Percentiles rank a stretch among this genome's conserved stretches.
Conservation (phyloP, 2,888 invertebrate genomes). For the Deilephila porcellus region DNA sequence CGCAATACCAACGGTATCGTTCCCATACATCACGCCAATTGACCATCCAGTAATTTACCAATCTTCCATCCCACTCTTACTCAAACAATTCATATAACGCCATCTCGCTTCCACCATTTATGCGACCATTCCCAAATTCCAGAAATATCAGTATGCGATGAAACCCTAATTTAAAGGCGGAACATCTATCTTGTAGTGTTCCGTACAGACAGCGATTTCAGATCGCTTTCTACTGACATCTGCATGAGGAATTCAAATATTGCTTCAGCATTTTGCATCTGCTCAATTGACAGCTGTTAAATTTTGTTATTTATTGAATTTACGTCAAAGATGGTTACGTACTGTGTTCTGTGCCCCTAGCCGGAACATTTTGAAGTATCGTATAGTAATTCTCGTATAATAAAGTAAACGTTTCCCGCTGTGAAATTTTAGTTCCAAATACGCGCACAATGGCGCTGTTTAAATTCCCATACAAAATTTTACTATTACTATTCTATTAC, state of each 20-base stretch:
- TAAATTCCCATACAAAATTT: no score
- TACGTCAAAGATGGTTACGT: no score
- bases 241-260: conserved; percentile 11
- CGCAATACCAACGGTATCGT: background rate
- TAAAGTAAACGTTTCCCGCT: no score
- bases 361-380: no score
- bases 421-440: no score
- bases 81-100: background rate
- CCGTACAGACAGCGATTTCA: conserved; percentile 29
- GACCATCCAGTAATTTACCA: conserved; percentile 16
- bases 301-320: background rate
- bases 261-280: background rate
- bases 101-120: background rate
- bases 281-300: conserved; percentile 8
- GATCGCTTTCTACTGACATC: conserved; percentile 22
- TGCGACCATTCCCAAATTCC: conserved; percentile 21
- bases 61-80: background rate
- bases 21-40: conserved; percentile 15
- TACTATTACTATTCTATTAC: no score
- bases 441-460: no score
- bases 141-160: conserved; percentile 32
- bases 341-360: no score
- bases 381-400: no score
- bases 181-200: conserved; percentile 29
- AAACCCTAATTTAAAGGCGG: conserved; percentile 30